phyloP scores from a whole-genome alignment of 2,797 vertebrate genomes.

The Euphonia xanthogaster region DNA sequence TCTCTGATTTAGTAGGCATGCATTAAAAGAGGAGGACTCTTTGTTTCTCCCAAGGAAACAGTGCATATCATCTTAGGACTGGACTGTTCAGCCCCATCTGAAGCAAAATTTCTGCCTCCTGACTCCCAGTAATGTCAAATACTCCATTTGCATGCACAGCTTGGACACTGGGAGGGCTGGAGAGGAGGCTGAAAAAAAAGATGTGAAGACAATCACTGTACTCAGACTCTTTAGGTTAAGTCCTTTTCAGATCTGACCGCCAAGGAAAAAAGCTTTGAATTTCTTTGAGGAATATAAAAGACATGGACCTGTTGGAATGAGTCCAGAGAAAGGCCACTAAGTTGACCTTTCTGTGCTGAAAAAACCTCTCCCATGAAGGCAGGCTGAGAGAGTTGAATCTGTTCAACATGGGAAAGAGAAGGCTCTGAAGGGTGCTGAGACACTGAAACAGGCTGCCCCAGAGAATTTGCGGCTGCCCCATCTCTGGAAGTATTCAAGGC shows the following conservation, averaged over 20 bases:
- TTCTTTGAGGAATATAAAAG: background rate
- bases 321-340: background rate
- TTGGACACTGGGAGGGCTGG: background rate
- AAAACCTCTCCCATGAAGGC: background rate
- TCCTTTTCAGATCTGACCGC: background rate
- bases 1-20: background rate
- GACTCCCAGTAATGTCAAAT: background rate
- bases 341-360: background rate
- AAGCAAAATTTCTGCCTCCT: background rate
- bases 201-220: background rate
- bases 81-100: background rate
- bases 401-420: background rate
- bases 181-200: background rate
- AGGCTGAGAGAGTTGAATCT: background rate
- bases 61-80: background rate
- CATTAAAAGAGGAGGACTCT: background rate
- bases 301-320: accelerated
- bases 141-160: background rate
- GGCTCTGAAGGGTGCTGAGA: background rate
- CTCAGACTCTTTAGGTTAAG: background rate
- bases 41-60: background rate
- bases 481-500: background rate
- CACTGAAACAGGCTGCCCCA: background rate
- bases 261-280: background rate
- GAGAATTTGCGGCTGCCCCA: background rate